phyloP scores from a whole-genome alignment of 2,888 invertebrate species.

The Octodonta nipae region DNA sequence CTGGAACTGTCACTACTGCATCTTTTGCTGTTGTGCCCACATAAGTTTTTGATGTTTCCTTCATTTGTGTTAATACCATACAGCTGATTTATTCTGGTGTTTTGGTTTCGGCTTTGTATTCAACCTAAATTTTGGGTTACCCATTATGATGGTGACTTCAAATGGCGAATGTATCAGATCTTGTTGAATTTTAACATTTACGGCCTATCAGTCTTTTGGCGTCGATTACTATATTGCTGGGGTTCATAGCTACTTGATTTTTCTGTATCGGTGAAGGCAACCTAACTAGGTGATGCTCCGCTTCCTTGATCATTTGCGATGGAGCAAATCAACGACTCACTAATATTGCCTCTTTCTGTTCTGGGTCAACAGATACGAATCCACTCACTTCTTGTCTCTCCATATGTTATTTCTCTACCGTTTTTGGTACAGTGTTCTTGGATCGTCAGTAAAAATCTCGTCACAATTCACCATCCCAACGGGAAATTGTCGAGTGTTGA shows the following conservation, averaged over 20 bases:
- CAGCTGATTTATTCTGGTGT: slow-evolving; percentile 57
- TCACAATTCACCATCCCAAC: too few relatives aligned
- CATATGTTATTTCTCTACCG: too few relatives aligned
- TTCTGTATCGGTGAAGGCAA: slow-evolving; percentile 60
- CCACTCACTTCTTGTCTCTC: too few relatives aligned
- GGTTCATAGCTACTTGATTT: slow-evolving; percentile 60
- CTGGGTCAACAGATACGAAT: too few relatives aligned
- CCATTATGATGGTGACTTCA: slow-evolving; percentile 50
- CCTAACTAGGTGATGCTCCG: slow-evolving; percentile 69
- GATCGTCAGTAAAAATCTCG: too few relatives aligned
- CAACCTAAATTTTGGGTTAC: slow-evolving; percentile 55
- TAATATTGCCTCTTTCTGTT: too few relatives aligned
- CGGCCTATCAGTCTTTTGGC: slow-evolving; percentile 69
- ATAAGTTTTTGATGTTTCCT: slow-evolving; percentile 24
- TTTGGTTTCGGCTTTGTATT: slow-evolving; percentile 52
- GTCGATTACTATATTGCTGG: slow-evolving; percentile 57
- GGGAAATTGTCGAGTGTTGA: too few relatives aligned
- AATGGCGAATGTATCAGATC: slow-evolving; percentile 82
- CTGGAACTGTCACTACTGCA: too few relatives aligned
- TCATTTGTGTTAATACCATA: slow-evolving; percentile 44
- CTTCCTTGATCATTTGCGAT: slow-evolving; percentile 79
- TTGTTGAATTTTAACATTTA: slow-evolving; percentile 57
- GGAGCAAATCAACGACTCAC: too few relatives aligned
- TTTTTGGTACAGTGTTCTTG: too few relatives aligned
- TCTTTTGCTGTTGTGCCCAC: slow-evolving; percentile 44